Evolutionary conservation across 2,113 vertebrate genomes (phyloP), one percentile per base, ranked within the genome.

Genomic region (Microtus montanus): DNA sequence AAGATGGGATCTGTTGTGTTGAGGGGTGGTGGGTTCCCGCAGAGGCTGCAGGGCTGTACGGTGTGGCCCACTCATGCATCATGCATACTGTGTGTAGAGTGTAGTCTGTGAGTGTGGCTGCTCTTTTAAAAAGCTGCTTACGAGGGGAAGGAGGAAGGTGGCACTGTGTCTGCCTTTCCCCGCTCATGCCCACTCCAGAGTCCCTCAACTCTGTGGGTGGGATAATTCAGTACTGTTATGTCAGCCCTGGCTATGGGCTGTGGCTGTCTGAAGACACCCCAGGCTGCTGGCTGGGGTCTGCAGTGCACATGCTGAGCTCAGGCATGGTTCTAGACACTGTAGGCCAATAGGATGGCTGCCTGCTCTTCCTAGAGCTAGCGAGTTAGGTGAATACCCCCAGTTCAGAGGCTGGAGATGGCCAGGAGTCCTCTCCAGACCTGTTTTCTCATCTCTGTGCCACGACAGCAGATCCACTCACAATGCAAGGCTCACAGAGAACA

Each of bases 21-120:
- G 61, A 87, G 47, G 49, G 58, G 12, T 87, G 24, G 7, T 4
- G 20, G 5, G 41, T 73, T 26, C 33, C 11, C 11, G 26, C 64
- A 68, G 7, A 70, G 85, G 49, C 9, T 47, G 74, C n/a, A 63
- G 49, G 41, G 20, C 33, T 61, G 63, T 30, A 63, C 30, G 41
- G 20, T 19, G n/a, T 38, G 28, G 14, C 5, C 8, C 38, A 22
- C 1, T 4, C 6, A 26, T 1, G 41, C 7, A 26, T 4, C 54
- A 38, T 2, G 3, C 3, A 4, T 58, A 41, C 2, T 0, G 2
- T 54, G 77, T 17, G 75, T 58, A 79, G 91, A 85, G 63, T 63
- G 49, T 28, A 41, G 75, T 82, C 41, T 9, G 11, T 2, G 15
- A 71, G 19, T 71, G 7, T 26, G 2, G 19, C 58, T 38, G 38